A percentile compares a stretch with the other conserved stretches of the same genome.
These are phyloP conservation scores for Sebastes nivosus DNA, from an alignment of 2,797 vertebrate species.

Conservation along the genomic window DNA sequence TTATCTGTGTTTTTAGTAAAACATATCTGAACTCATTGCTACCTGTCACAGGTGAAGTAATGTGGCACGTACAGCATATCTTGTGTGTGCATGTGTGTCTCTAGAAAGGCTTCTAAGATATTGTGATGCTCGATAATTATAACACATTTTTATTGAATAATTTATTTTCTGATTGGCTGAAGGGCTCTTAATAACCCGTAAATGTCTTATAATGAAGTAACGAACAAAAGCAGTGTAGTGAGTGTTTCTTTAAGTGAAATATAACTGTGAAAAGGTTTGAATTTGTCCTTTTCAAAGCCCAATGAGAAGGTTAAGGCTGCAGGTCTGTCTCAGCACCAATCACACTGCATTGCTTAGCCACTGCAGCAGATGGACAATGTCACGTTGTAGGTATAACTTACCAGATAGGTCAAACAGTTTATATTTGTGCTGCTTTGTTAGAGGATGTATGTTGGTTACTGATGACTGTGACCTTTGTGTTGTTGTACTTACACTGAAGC, in stretches of 20 bases:
- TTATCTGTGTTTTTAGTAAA: not conserved
- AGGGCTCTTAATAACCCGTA: slow-evolving; percentile 18
- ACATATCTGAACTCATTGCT: not conserved
- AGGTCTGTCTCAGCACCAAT: slow-evolving; percentile 2
- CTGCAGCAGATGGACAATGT: slow-evolving; percentile 30
- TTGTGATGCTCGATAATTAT: slow-evolving; percentile 11
- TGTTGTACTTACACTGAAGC: not conserved
- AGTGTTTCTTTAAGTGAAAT: not conserved
- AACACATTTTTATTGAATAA: not conserved
- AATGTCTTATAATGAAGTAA: slow-evolving; percentile 15
- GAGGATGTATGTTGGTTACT: not conserved
- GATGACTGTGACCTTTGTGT: not conserved
- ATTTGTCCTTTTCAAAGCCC: not conserved
- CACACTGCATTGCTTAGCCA: slow-evolving; percentile 24
- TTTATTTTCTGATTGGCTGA: slow-evolving; percentile 1
- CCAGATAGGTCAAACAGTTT: not conserved
- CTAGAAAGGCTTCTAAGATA: slow-evolving; percentile 1
- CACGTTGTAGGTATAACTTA: not conserved
- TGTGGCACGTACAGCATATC: not conserved
- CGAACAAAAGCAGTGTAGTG: not conserved
- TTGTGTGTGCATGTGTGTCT: not conserved
- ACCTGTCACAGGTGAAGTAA: not conserved
- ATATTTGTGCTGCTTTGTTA: not conserved
- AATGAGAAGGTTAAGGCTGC: not conserved
- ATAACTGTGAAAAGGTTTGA: not conserved